Base-by-base conservation (phyloP, 2,113 vertebrate genomes). In the Catharus minimus region DNA sequence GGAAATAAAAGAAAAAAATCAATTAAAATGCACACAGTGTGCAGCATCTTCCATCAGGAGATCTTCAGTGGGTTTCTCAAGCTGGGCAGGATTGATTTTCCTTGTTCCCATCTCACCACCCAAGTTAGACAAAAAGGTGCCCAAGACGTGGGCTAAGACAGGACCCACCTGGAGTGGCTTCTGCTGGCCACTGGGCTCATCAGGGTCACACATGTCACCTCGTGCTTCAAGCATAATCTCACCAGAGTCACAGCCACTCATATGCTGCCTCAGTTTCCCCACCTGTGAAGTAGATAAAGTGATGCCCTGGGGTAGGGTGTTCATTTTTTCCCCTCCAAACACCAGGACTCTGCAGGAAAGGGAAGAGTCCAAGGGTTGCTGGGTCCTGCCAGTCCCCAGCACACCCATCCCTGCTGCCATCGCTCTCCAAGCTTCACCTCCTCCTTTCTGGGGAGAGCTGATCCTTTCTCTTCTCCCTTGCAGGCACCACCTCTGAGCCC, bases 401-500 rank as follows among this genome's bases (percentile, higher is more conserved):
- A 4, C 21, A 50, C 24, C 30, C 53, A 43, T 15, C 69, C 53
- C 62, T 33, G 28, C 66, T 91, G 53, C 38, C 9, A 1, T 41
- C 67, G 5, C 3, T 60, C 33, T 33, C 17, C 1, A 10, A 41
- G 39, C 38, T 36, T 26, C 62, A 15, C 17, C 72, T 84, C 39
- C 22, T 78, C 24, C 73, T 50, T 30, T 36, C 67, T 20, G 26
- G 12, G 8, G 7, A 52, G 52, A 62, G 11, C 80, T 94, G 60
- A 96, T 19, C 8, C 41, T 38, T 74, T 86, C 76, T 67, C 89
- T 75, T 41, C 64, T 96, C 66, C 90, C 39, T 97, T 96, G 79
- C 97, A 98, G 98, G 96, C 43, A 66, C 82, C 17, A 93, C 93
- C 75, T 94, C 96, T 0, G 91, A 97, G 86, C 67, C 90, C 0